Base-by-base conservation (phyloP, 1,140 invertebrate species). In the Plectus sambesii region DNA sequence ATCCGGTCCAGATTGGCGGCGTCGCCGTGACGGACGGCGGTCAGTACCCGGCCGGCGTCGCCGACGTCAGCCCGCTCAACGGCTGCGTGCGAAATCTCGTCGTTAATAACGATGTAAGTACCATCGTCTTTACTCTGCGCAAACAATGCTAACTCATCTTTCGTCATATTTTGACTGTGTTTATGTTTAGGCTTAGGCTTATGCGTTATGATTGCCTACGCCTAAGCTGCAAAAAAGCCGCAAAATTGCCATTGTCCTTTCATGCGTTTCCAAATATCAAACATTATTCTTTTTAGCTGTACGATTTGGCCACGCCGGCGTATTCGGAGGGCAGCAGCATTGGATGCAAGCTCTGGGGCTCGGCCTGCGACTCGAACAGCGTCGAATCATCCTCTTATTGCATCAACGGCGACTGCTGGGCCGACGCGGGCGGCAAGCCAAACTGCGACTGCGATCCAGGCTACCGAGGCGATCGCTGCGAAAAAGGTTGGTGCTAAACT, bases 381-480 rank as follows among this genome's bases (percentile, higher is more conserved):
- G 40, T 54, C 3, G 59, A 47, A 8, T 45, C 26, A n/a, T 15
- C 44, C 3, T 55, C 38, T 22, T 35, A 47, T 29, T 64, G 62
- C 43, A 41, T 54, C 15, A 52, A 63, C 46, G 66, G 64, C 27
- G 66, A 69, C 24, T 67, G 64, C 29, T 65, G 49, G 43, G 60
- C 58, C 15, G 56, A 69, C 24, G 44, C 56, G 15, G 54, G 26
- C 23, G 38, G 53, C 29, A 33, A 42, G 29, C 38, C 60, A 3
- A 64, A 64, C 39, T 66, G 63, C 49, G 46, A 49, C 3, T 66
- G 63, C 35, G 60, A 58, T 41, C 66, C 66, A 3, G 65, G 63
- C 23, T 66, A 37, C 38, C 47, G 55, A 6, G 64, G 64, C 15
- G 51, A 64, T 5, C 23, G 49, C 12, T 67, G 64, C 38, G 63